Base-by-base conservation (phyloP, 2,797 vertebrate species). In the Xiphophorus birchmanni region DNA sequence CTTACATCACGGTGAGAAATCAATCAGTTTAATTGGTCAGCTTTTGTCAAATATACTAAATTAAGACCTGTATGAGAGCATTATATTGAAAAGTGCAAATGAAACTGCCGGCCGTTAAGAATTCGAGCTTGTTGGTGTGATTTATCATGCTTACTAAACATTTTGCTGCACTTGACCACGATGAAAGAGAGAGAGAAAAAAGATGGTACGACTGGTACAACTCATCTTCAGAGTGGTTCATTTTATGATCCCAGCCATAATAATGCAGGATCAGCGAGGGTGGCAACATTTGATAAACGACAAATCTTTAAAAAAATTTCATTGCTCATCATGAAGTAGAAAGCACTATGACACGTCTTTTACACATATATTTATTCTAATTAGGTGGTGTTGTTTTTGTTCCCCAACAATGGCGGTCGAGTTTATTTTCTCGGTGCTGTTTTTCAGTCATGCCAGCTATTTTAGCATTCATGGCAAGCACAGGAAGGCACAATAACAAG, bases 21-120 rank as follows among this genome's bases (percentile, higher is more conserved):
- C 92, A 92, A 92, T 94, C 90, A 90, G 86, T 89, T 92, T 93
- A 92, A 93, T 94, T 94, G 92, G 88, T 86, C 78, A 35, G 77
- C 90, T 92, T 92, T 92, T 91, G 92, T 93, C 88, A 92, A 92
- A 93, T 92, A 91, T 92, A 92, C 91, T 91, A 94, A 84, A 88
- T 92, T 80, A 88, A 86, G 88, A 85, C 84, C 86, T 80, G 88
- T 76, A 76, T 86, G 77, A 87, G 83, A 82, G 86, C 87, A 87
- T 91, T 88, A 90, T 86, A 88, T 73, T 85, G 84, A 87, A 84
- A 83, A 82, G 86, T 77, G 80, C 80, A 91, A 91, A 91, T 92
- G 88, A 92, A 80, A 87, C 89, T 93, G 88, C 87, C 75, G 82
- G 88, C 86, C 45, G 82, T 90, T 82, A 81, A 82, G 85, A 90